Base-by-base conservation (phyloP, 2,888 invertebrate species). In the Andrena camellia region DNA sequence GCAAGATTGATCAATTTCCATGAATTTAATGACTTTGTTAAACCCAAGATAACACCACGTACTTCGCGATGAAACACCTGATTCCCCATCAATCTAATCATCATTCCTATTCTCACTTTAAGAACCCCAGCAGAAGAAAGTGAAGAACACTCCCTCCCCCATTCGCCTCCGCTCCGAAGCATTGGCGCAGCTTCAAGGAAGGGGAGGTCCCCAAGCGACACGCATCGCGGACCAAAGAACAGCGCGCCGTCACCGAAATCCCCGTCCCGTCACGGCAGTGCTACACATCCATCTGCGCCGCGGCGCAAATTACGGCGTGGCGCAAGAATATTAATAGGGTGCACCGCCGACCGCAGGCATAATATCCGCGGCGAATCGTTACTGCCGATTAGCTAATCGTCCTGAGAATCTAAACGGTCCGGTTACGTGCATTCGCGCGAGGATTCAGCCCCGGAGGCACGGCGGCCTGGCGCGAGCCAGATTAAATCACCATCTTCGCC, bases 361-460 rank as follows among this genome's bases (percentile, higher is more conserved):
- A 78, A 85, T 42, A 42, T 87, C 85, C 75, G 66, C 70, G 72
- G 83, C 63, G 77, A 86, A 86, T 87, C 86, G 79, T 91, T 91
- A 91, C 89, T 87, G 88, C 88, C 80, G 86, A 88, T 90, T 89
- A 88, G 90, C 90, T 92, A 91, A 92, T 92, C 92, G 88, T 89
- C 84, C 77, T 83, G 82, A 83, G 89, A 89, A 91, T 91, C 92
- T 90, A 88, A 90, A 90, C 89, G 90, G 76, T 81, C 80, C 80
- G 85, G 71, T 68, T 80, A 63, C 83, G 83, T 85, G 86, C 86
- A 85, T 78, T 86, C 76, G 85, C 79, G 80, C 84, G 82, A 13
- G 20, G 79, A 86, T 81, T 76, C 74, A 69, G 82, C 78, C 76
- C 71, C 63, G 78, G 82, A 67, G 75, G 64, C 64, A 72, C 23